Evolutionary conservation across 1,140 invertebrate genomes (phyloP).

Genomic region (Oryctes rhinoceros): DNA sequence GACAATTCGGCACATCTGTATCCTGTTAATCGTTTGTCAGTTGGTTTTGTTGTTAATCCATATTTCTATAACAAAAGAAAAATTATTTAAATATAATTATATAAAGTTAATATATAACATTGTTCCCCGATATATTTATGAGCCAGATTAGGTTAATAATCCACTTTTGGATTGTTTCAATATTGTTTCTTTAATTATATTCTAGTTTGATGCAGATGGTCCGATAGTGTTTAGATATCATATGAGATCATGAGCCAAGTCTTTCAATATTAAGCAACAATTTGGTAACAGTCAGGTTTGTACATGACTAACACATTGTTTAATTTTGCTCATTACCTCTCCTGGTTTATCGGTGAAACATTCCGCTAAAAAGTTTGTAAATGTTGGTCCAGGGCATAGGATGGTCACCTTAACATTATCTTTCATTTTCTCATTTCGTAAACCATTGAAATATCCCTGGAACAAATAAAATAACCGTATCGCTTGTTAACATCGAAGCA

Average conservation of each 20-base stretch:
- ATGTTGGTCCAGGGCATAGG: constrained; percentile 80
- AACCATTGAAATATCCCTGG: constrained; percentile 76
- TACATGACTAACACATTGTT: background rate
- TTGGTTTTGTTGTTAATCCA: constrained; percentile 62
- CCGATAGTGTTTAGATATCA: too few relatives aligned
- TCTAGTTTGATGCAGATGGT: too few relatives aligned
- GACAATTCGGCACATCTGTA: constrained; percentile 78
- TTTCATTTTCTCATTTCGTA: constrained; percentile 70
- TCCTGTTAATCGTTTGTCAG: constrained; percentile 71
- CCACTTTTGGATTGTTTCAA: too few relatives aligned
- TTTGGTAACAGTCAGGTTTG: too few relatives aligned
- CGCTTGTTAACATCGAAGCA: background rate
- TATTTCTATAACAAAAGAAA: constrained; percentile 64
- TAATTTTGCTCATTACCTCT: constrained; percentile 61
- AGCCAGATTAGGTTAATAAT: too few relatives aligned
- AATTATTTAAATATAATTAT: constrained; percentile 34
- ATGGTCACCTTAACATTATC: constrained; percentile 71
- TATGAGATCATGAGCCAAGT: too few relatives aligned
- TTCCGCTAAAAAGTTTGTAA: constrained; percentile 75
- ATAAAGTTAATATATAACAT: too few relatives aligned
- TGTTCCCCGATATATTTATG: too few relatives aligned
- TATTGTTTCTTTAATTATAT: too few relatives aligned
- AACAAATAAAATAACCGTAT: constrained; percentile 45
- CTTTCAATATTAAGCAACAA: too few relatives aligned
- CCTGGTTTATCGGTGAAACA: constrained; percentile 73